These are phyloP conservation scores for Hylia prasina DNA, from an alignment of 2,113 vertebrate genomes.

Conservation along the genomic window DNA sequence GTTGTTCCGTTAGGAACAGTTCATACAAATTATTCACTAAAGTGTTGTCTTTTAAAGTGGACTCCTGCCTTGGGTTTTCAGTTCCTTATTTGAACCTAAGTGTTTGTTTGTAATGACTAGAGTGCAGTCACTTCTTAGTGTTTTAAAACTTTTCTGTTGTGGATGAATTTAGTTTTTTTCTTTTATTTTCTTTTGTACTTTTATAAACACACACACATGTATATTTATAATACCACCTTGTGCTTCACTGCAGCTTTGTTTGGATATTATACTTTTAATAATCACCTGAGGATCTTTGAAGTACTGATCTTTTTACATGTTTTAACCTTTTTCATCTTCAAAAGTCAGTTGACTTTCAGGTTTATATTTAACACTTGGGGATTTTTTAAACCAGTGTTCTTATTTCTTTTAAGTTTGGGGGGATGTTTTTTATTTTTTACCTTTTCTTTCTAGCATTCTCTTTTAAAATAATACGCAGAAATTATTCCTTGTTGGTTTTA, in stretches of 20 bases:
- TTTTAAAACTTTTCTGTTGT: background rate
- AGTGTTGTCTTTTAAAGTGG: background rate
- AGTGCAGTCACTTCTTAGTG: background rate
- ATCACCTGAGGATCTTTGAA: background rate
- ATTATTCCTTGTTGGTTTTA: background rate
- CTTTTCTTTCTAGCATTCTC: background rate
- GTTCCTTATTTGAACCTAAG: background rate
- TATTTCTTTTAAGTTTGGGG: background rate
- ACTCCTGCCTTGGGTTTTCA: background rate
- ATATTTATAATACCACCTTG: background rate
- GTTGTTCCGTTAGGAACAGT: background rate
- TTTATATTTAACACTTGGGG: background rate
- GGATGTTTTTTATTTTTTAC: fast-evolving
- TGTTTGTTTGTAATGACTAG: background rate
- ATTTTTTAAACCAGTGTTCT: background rate
- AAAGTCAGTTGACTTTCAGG: background rate
- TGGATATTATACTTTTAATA: background rate
- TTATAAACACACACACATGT: fast-evolving
- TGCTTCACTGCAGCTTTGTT: background rate
- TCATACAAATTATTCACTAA: background rate
- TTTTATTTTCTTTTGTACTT: background rate
- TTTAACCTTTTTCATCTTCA: background rate
- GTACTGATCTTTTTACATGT: background rate
- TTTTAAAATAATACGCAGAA: background rate
- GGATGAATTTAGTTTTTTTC: fast-evolving